phyloP scores from a whole-genome alignment of 2,797 vertebrate species.

The Okamejei kenojei region DNA sequence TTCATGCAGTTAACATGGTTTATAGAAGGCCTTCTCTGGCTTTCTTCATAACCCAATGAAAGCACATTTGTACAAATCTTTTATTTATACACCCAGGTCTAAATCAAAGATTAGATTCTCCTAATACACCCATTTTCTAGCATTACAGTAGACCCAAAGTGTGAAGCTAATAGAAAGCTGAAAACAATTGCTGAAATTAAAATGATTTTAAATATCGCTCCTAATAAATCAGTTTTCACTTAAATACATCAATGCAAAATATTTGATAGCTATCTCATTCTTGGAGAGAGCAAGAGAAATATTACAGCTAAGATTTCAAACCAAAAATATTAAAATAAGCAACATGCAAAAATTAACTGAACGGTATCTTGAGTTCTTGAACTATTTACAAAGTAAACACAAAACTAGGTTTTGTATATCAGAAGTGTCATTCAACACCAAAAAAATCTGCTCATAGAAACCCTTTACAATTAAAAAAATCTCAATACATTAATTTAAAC shows the following conservation, averaged over 20 bases:
- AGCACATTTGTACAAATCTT: too few species aligned
- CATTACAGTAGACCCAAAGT: not conserved
- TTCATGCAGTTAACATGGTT: not conserved
- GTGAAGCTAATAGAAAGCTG: not conserved
- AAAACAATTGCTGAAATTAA: not conserved
- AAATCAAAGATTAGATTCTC: too few species aligned
- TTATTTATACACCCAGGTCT: too few species aligned
- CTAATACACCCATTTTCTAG: not conserved
- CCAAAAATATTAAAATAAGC: not conserved
- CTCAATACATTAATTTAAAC: constrained; percentile 17
- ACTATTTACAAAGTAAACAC: not conserved
- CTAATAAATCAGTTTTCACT: not conserved
- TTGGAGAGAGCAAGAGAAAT: not conserved
- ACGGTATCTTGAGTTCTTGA: too few species aligned
- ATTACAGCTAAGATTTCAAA: not conserved
- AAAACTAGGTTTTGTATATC: not conserved
- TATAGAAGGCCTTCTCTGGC: not conserved
- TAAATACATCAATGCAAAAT: too few species aligned
- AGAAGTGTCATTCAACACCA: not conserved
- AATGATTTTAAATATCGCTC: not conserved
- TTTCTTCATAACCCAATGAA: too few species aligned
- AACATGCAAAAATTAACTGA: not conserved
- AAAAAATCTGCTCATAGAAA: not conserved
- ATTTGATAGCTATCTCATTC: not conserved
- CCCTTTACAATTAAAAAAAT: not conserved